Evolutionary conservation across 2,113 vertebrate genomes (phyloP).

Genomic region (Onychostruthus taczanowskii): DNA sequence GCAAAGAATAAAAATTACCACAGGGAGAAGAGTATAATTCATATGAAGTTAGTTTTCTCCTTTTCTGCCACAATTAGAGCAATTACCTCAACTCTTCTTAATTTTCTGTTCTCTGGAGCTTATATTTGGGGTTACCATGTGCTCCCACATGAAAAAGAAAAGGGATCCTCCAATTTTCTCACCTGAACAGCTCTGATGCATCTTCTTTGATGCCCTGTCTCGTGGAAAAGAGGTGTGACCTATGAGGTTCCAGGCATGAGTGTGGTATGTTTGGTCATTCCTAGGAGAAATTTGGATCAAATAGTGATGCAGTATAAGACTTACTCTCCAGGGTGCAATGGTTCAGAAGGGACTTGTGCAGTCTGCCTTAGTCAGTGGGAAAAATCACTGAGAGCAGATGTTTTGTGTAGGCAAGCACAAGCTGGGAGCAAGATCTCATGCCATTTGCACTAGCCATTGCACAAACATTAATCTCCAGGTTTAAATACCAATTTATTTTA

Average conservation of each 20-base stretch:
- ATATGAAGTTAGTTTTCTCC: background rate
- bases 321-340: background rate
- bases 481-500: background rate
- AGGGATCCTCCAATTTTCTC: background rate
- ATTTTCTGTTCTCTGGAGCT: background rate
- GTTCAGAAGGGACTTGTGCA: background rate
- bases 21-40: background rate
- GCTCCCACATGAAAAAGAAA: background rate
- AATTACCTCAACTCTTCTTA: background rate
- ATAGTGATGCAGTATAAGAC: accelerated
- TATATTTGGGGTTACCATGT: background rate
- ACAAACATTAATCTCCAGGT: background rate
- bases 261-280: background rate
- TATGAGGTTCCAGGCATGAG: background rate
- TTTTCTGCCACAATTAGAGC: background rate
- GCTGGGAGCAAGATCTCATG: background rate
- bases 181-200: background rate
- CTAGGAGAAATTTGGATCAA: background rate
- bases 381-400: background rate
- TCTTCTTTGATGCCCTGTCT: background rate
- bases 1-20: background rate
- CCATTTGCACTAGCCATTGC: background rate
- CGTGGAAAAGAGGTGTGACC: background rate
- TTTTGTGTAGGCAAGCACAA: background rate
- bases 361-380: background rate